Percentiles rank a stretch among this genome's conserved stretches.
phyloP scores from a whole-genome alignment of 1,140 invertebrate genomes.

The Mizuhopecten yessoensis region DNA sequence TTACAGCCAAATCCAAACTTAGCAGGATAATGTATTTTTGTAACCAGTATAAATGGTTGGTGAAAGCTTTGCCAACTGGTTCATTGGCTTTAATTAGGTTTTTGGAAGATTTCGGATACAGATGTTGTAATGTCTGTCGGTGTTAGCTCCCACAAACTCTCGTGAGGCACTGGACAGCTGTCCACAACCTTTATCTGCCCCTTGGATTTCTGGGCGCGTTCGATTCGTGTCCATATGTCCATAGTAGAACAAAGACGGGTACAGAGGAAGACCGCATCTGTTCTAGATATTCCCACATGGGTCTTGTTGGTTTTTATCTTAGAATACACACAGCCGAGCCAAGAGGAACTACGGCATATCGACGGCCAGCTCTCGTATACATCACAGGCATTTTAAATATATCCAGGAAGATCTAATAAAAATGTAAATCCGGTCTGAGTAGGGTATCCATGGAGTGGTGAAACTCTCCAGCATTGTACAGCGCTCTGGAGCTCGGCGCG shows the following conservation, averaged over 20 bases:
- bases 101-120: constrained; percentile 10
- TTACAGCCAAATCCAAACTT: neutral
- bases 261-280: constrained; percentile 13
- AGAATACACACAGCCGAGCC: constrained; percentile 20
- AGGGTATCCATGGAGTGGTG: constrained; percentile 22
- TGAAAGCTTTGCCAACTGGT: constrained; percentile 25
- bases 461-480: constrained; percentile 13
- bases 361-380: neutral
- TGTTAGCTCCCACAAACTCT: constrained; percentile 18
- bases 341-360: neutral
- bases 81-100: constrained; percentile 28
- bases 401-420: constrained; percentile 34
- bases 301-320: constrained; percentile 33
- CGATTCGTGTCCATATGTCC: constrained; percentile 24
- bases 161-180: constrained; percentile 9
- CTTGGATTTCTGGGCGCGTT: constrained; percentile 37
- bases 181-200: neutral
- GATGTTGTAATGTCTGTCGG: constrained; percentile 25
- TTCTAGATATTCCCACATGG: neutral
- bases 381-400: neutral
- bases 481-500: neutral
- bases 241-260: constrained; percentile 24
- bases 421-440: constrained; percentile 26
- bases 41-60: neutral
- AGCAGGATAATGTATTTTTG: constrained; percentile 35